Base-by-base conservation (phyloP, 2,888 invertebrate genomes). In the Operophtera brumata region DNA sequence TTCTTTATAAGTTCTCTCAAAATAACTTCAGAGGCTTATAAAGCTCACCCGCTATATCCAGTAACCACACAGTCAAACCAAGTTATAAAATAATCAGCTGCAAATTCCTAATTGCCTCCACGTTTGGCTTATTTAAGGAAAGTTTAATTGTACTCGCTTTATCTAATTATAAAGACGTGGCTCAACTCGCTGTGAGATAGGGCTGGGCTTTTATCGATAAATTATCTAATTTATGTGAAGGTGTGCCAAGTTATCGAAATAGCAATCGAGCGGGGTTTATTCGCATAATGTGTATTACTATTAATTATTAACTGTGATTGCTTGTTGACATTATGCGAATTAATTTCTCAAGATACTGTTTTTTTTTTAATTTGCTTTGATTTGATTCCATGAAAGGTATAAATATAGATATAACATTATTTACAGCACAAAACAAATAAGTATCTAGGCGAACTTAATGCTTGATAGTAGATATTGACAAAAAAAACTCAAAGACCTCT, bases 111-210 rank as follows among this genome's bases (percentile, higher is more conserved):
- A 87, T 87, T 87, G 84, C 80, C 77, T 70, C 77, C 76, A 67
- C 76, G 79, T 81, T 86, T 86, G 84, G 83, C 83, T 87, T 86
- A 86, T 88, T 88, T 86, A 87, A 86, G 84, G 82, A 78, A 84
- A 86, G 84, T 89, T 89, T 87, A 85, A 88, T 89, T 86, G 85
- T 80, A 76, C 80, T 78, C 84, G 74, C 84, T 84, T 84, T 82
- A 90, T 89, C 85, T 83, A 89, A 90, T 90, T 89, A 89, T 81
- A 77, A 85, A 86, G 84, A 83, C 82, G 78, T 73, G 68, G 76
- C 80, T 82, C 75, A 77, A 75, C 78, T 78, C 75, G 67, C 60
- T 70, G 68, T 34, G 67, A 57, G 65, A 6, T 62, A 55, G 59
- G 32, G 59, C 59, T 54, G 55, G 42, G 50, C 45, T n/a, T n/a